Evolutionary conservation across 2,113 vertebrate genomes (phyloP), one percentile per base, ranked within the genome.

Genomic region (Grammomys surdaster): DNA sequence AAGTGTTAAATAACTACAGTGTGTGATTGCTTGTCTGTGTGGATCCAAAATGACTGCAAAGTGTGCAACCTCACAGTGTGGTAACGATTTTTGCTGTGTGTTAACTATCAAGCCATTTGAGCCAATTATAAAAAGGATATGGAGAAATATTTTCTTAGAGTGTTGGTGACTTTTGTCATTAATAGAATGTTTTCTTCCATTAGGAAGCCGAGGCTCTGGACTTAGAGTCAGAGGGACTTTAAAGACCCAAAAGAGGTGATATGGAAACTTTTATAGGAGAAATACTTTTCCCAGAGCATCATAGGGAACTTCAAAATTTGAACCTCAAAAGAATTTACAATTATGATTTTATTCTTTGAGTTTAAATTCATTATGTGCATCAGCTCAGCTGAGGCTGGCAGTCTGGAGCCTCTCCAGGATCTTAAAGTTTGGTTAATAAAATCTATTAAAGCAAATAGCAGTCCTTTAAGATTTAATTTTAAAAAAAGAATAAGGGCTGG

Each of bases 381-480:
- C 84, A 78, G 22, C 69, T 93, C 19, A 88, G 90, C 31, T 80
- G 88, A 92, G 58, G 11, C 16, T 95, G 76, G 24, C 14, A 90
- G 7, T 92, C 88, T 11, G 56, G 20, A 69, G 63, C 51, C n/a
- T 96, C 8, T 87, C 70, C 4, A 33, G 3, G 46, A 8, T 81
- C 51, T 90, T 94, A 76, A 90, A 90, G 94, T 48, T 93, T 89
- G 67, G 33, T 56, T 63, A 86, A 84, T 82, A 89, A 69, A 69
- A 82, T 86, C 69, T 24, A 67, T 60, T 91, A 78, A 89, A 75
- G 65, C 60, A 31, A 87, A 56, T 88, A 46, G 3, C 0, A 65
- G 5, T 80, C 20, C 91, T 88, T 93, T 65, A 70, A 95, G 81
- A 48, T 93, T 33, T 76, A 65, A 91, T 86, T 86, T 19, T 10